phyloP scores from a whole-genome alignment of 2,888 invertebrate species.

The Macrophya alboannulata region DNA sequence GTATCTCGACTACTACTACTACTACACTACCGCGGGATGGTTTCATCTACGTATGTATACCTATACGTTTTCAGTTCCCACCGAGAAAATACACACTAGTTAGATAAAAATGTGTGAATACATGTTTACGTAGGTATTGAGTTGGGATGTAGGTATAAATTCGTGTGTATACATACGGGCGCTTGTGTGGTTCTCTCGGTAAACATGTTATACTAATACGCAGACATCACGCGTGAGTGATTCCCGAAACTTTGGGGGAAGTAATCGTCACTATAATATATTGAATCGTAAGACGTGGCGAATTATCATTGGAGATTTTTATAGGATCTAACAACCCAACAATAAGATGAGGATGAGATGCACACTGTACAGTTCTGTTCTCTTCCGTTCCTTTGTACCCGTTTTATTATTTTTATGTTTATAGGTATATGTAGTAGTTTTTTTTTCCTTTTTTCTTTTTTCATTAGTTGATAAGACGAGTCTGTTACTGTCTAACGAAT shows the following conservation, averaged over 20 bases:
- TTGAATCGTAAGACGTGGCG: neutral
- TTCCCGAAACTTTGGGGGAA: slow-evolving; percentile 38
- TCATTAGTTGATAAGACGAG: neutral
- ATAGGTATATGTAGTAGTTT: too few relatives aligned
- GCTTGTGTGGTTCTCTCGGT: neutral
- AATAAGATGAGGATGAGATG: neutral
- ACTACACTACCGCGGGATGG: neutral
- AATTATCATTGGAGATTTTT: neutral
- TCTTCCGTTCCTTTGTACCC: slow-evolving; percentile 2
- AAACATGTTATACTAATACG: slow-evolving; percentile 23
- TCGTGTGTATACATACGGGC: neutral
- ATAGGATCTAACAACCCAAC: neutral
- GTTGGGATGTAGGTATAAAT: neutral
- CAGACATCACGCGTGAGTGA: slow-evolving; percentile 10
- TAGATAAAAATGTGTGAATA: neutral
- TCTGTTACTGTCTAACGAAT: neutral
- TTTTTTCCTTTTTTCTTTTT: neutral
- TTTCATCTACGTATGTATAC: neutral
- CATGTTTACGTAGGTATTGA: neutral
- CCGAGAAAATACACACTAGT: neutral
- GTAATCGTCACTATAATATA: slow-evolving; percentile 26
- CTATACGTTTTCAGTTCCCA: slow-evolving; percentile 1
- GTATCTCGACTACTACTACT: neutral
- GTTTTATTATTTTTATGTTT: neutral
- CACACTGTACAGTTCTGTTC: neutral